These are phyloP conservation scores for Cavia aperea DNA, from an alignment of 2,113 vertebrate species.

Conservation along the genomic window DNA sequence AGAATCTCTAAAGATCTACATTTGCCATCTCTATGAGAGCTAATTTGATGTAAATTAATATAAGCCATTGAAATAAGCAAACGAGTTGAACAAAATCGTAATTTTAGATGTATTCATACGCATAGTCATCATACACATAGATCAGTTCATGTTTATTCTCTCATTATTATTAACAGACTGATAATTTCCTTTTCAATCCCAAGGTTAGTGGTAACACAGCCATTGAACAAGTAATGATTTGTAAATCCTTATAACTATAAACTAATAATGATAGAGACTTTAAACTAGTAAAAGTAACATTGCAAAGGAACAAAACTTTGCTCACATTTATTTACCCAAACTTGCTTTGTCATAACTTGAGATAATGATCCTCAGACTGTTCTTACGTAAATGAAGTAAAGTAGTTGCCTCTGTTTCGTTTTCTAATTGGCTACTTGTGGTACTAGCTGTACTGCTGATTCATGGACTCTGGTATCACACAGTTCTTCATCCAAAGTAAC, in stretches of 20 bases:
- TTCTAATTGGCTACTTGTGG: neutral
- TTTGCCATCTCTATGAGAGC: neutral
- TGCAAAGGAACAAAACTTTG: neutral
- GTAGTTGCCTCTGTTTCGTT: neutral
- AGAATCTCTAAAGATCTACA: neutral
- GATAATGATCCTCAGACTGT: neutral
- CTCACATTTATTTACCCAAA: neutral
- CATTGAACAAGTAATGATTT: neutral
- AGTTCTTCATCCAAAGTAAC: neutral
- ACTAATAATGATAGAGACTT: neutral
- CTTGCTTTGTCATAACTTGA: neutral
- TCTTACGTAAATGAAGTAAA: neutral
- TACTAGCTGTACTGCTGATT: neutral
- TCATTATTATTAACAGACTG: neutral
- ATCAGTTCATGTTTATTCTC: neutral
- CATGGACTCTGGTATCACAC: neutral
- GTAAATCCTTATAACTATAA: neutral
- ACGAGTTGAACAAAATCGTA: neutral
- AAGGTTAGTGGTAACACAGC: neutral
- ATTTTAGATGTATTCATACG: neutral
- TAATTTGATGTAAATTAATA: constrained; percentile 7
- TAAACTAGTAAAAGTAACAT: neutral
- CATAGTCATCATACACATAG: neutral
- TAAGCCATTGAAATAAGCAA: neutral
- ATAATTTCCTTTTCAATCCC: neutral